Base-by-base conservation (phyloP, 2,888 invertebrate species). In the Dromius quadrimaculatus region DNA sequence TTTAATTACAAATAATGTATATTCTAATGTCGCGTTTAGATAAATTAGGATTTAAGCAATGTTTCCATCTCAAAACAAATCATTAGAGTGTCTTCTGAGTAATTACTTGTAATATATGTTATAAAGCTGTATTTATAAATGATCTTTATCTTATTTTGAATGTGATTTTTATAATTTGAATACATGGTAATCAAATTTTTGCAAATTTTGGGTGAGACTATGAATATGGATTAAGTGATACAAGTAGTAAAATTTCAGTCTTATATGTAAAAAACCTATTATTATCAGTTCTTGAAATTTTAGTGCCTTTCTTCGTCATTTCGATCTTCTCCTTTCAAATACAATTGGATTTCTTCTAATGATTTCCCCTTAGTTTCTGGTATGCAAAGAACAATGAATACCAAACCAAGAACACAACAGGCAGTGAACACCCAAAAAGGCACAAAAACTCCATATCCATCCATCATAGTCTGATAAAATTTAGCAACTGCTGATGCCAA, bases 301-400 rank as follows among this genome's bases (percentile, higher is more conserved):
- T 34, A 15, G 19, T 36, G 43, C 11, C 3, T n/a, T 15, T 22
- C 63, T 74, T 54, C 66, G 28, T 61, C 54, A 8, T 69, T 57
- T 6, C 50, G 69, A 22, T 71, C 74, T 38, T 76, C 75, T 4
- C 87, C 85, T 74, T 85, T 84, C 2, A 91, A 82, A 65, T 87
- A 85, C 17, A 87, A 85, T 78, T 91, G 90, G 76, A 91, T 91
- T 77, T 88, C 86, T 59, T 89, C 85, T 77, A 91, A 85, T 1
- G 89, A 89, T 76, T 89, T 90, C 68, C 90, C 89, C 79, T 89
- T 90, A 1, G 90, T 90, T 81, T 91, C 91, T 1, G 90, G 90
- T 13, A 91, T 85, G 74, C 85, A 80, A 17, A 86, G 79, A 61
- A 85, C 75, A 76, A 90, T 87, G 79, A 88, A 89, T 73, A 87